Evolutionary conservation across 2,888 invertebrate genomes (phyloP).

Genomic region (Temnothorax unifasciatus): DNA sequence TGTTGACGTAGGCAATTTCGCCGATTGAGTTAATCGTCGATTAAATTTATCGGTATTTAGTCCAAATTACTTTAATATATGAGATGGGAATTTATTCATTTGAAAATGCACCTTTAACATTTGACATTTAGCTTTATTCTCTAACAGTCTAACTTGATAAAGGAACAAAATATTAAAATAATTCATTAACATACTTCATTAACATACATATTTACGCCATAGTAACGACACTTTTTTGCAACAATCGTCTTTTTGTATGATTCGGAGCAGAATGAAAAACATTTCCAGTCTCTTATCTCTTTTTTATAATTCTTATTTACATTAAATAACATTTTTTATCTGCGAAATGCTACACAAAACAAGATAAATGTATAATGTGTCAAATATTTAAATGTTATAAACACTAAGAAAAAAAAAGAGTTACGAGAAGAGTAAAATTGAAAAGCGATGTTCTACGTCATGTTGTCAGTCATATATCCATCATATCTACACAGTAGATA

Average conservation of each 20-base stretch:
- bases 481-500: not conserved
- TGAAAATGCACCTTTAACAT: no score
- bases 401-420: not conserved
- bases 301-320: no score
- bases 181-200: no score
- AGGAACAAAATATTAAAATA: not conserved
- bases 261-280: no score
- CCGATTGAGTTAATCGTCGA: no score
- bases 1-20: no score
- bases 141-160: not conserved
- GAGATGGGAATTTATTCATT: not conserved
- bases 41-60: no score
- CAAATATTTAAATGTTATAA: not conserved
- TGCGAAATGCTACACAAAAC: not conserved
- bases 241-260: no score
- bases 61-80: no score
- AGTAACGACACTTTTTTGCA: no score
- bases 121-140: not conserved
- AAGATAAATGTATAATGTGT: not conserved
- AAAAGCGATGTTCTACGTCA: slow-evolving; percentile 1
- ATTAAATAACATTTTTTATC: not conserved
- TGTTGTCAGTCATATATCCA: not conserved
- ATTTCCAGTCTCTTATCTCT: no score
- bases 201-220: no score
- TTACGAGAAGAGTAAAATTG: not conserved